A percentile compares a stretch with the other conserved stretches of the same genome.
phyloP scores from a whole-genome alignment of 92 coral and sea anemone species.

The Phenganax stokvisi region DNA sequence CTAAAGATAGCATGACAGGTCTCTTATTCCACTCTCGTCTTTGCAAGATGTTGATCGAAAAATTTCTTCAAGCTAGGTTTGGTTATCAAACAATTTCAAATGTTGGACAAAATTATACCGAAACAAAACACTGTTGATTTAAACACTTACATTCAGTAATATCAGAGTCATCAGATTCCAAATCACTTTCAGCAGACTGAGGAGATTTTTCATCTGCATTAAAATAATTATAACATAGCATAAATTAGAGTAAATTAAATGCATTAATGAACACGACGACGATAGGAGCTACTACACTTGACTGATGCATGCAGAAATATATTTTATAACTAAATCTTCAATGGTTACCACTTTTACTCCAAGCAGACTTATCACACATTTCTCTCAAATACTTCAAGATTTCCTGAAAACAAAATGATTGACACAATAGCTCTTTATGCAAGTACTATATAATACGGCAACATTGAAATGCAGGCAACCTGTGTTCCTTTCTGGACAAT shows the following conservation, averaged over 20 bases:
- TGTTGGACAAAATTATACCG: neutral
- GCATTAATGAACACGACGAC: neutral
- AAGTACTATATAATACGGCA: neutral
- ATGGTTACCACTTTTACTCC: neutral
- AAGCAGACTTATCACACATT: slow-evolving; percentile 26
- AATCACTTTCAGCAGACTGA: slow-evolving; percentile 23
- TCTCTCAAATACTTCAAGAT: slow-evolving; percentile 80
- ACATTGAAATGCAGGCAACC: slow-evolving; percentile 36
- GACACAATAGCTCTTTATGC: neutral
- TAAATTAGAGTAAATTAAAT: neutral
- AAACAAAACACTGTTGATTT: neutral
- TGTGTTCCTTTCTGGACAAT: slow-evolving; percentile 89
- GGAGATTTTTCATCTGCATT: slow-evolving; percentile 12
- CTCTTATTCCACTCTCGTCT: slow-evolving; percentile 32
- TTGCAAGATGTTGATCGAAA: neutral
- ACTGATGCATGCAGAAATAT: neutral
- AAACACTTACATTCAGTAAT: slow-evolving; percentile 10
- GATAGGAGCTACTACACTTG: neutral
- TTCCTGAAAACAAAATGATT: slow-evolving; percentile 49
- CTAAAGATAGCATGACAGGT: neutral
- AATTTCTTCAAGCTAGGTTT: too few relatives aligned
- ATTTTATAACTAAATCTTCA: neutral
- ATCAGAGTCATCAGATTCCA: slow-evolving; percentile 25
- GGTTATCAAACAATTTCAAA: neutral
- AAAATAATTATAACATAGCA: neutral